Percentiles rank a stretch among this genome's conserved stretches.
Evolutionary conservation across 1,140 invertebrate species (phyloP).

Genomic region (Apis florea): DNA sequence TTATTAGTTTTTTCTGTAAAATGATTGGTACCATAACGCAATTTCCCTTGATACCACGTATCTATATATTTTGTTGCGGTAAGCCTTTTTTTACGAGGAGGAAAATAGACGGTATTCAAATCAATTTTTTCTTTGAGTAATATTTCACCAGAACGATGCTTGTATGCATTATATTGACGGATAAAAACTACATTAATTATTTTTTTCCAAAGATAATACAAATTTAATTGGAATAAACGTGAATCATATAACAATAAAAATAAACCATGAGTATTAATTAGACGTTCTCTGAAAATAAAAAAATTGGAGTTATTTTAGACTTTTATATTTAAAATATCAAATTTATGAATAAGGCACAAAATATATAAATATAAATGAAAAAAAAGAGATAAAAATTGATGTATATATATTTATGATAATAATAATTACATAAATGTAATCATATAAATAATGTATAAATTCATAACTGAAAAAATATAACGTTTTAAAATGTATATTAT

Average conservation of each 20-base stretch:
- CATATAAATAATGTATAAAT: not conserved
- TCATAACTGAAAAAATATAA: no score
- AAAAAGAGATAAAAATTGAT: not conserved
- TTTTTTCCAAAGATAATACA: constrained; percentile 88
- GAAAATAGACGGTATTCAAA: constrained; percentile 87
- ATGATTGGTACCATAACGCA: constrained; percentile 80
- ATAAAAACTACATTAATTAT: constrained; percentile 89
- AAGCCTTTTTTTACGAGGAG: constrained; percentile 79
- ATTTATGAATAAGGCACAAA: constrained; percentile 6
- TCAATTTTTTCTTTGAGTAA: constrained; percentile 75
- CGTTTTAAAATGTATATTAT: no score
- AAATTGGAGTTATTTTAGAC: not conserved
- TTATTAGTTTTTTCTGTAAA: constrained; percentile 83
- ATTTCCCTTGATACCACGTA: constrained; percentile 83
- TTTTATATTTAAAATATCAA: not conserved
- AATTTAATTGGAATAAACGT: constrained; percentile 83
- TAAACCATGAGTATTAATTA: constrained; percentile 85
- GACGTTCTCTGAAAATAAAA: constrained; percentile 81
- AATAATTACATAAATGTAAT: not conserved
- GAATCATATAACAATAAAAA: constrained; percentile 86
- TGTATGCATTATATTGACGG: constrained; percentile 78
- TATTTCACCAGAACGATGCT: constrained; percentile 68
- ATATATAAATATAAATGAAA: not conserved
- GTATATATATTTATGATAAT: not conserved
- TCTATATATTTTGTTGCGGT: constrained; percentile 83